A percentile compares a stretch with the other conserved stretches of the same genome.
Evolutionary conservation across 1,140 invertebrate genomes (phyloP).

Genomic region (Lepidostoma basale): DNA sequence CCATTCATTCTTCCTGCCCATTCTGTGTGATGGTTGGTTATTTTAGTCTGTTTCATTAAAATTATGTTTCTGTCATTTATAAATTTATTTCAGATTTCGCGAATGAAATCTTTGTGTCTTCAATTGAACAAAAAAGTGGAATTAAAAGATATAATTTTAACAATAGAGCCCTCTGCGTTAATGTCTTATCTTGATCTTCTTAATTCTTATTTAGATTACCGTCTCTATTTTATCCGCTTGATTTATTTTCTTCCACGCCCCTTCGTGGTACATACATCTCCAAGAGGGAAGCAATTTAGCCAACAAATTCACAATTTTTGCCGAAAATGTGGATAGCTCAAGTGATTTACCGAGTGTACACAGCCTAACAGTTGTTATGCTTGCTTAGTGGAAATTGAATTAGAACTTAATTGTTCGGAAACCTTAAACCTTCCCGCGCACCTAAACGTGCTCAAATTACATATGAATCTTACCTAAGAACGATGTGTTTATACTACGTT

Average conservation of each 20-base stretch:
- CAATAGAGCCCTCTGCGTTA: background rate
- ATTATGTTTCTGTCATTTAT: too few species aligned
- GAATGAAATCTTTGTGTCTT: too few species aligned
- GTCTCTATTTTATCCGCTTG: slow-evolving; percentile 17
- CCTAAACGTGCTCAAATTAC: too few species aligned
- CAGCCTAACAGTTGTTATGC: background rate
- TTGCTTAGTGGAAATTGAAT: slow-evolving; percentile 5
- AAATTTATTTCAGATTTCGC: too few species aligned
- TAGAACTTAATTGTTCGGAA: background rate
- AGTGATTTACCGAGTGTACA: slow-evolving; percentile 8
- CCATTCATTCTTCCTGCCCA: too few species aligned
- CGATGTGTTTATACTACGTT: too few species aligned
- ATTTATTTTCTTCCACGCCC: slow-evolving; percentile 14
- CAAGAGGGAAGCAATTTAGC: background rate
- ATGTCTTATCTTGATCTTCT: slow-evolving; percentile 1
- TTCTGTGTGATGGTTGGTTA: too few species aligned
- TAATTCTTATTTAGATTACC: slow-evolving; percentile 19
- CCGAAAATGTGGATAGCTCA: background rate
- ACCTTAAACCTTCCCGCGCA: too few species aligned
- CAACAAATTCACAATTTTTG: slow-evolving; percentile 4
- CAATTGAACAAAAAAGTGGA: too few species aligned
- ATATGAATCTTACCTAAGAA: too few species aligned
- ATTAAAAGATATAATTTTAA: too few species aligned
- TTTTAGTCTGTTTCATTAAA: too few species aligned
- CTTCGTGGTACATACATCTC: background rate